phyloP scores from a whole-genome alignment of 2,888 invertebrate genomes.

The Villa cingulata region DNA sequence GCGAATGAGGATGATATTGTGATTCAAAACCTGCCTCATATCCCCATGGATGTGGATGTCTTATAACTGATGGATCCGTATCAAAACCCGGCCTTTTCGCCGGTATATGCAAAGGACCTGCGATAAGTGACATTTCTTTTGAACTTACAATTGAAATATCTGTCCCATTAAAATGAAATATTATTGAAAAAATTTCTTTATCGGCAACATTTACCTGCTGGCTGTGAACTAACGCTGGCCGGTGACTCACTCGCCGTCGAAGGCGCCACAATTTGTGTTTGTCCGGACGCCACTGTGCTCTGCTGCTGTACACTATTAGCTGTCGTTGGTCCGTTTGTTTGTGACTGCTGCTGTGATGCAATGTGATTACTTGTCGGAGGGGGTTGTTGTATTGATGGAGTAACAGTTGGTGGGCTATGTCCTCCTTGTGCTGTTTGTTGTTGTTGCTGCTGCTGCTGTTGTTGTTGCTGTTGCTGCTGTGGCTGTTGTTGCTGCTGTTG shows the following conservation, averaged over 20 bases:
- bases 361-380: slow-evolving; percentile 12
- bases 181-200: background rate
- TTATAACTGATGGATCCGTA: slow-evolving; percentile 35
- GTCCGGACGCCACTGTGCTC: slow-evolving; percentile 35
- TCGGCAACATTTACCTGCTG: slow-evolving; percentile 28
- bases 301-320: slow-evolving; percentile 18
- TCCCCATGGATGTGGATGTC: slow-evolving; percentile 36
- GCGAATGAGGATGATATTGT: slow-evolving; percentile 31
- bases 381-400: background rate
- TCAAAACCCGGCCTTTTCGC: slow-evolving; percentile 60
- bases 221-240: slow-evolving; percentile 42
- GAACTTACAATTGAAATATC: slow-evolving; percentile 40
- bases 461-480: slow-evolving; percentile 24
- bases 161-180: slow-evolving; percentile 18
- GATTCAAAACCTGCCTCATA: slow-evolving; percentile 34
- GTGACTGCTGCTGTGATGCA: slow-evolving; percentile 18
- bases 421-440: slow-evolving; percentile 16
- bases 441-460: slow-evolving; percentile 24
- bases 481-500: slow-evolving; percentile 25
- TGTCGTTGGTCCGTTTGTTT: slow-evolving; percentile 9
- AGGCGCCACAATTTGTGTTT: slow-evolving; percentile 39
- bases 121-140: slow-evolving; percentile 42
- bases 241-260: slow-evolving; percentile 46
- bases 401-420: slow-evolving; percentile 8
- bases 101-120: slow-evolving; percentile 74